Evolutionary conservation across 2,797 vertebrate genomes (phyloP), one percentile per base, ranked within the genome.

Genomic region (Podargus strigoides): DNA sequence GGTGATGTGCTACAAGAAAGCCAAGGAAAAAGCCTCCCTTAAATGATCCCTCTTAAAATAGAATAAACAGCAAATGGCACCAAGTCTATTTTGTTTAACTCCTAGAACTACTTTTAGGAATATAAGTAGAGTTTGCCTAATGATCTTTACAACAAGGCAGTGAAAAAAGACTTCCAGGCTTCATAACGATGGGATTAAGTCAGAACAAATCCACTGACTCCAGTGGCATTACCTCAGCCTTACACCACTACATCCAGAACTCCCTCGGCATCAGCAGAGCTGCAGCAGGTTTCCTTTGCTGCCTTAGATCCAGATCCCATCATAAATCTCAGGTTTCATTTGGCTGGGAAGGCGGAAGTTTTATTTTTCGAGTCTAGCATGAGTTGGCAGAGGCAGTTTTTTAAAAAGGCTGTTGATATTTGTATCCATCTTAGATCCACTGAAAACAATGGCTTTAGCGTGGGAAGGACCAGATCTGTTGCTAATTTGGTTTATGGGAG

Each of bases 291-390:
- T 91, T 94, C 67, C 55, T 82, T 92, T 85, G 34, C 77, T 90
- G 47, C 60, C 67, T 93, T 72, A 93, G 63, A 70, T 81, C 56
- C 52, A 89, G 82, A 81, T 74, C 72, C 58, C 84, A 80, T n/a
- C 50, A 83, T 63, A 88, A 94, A 92, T 91, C 72, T 95, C 85
- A 68, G 34, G 46, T 90, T 95, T 87, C 81, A 80, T 68, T 77
- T 67, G 63, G 4, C 63, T 87, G 42, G 22, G 37, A 86, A 77
- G 30, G 30, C 72, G 47, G 77, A 79, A 67, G 47, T 89, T 85
- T 87, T 62, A 37, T 42, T 83, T 91, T 83, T 90, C 0, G 0
- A 72, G 64, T 70, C 64, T 74, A 59, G 60, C 32, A 37, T 37
- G 36, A 70, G 22, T 42, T 90, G 69, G 53, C 26, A 74, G 52